Percentiles rank a stretch among this genome's conserved stretches.
These are phyloP conservation scores for Oncorhynchus mykiss DNA, from an alignment of 2,113 vertebrate species.

Conservation along the genomic window DNA sequence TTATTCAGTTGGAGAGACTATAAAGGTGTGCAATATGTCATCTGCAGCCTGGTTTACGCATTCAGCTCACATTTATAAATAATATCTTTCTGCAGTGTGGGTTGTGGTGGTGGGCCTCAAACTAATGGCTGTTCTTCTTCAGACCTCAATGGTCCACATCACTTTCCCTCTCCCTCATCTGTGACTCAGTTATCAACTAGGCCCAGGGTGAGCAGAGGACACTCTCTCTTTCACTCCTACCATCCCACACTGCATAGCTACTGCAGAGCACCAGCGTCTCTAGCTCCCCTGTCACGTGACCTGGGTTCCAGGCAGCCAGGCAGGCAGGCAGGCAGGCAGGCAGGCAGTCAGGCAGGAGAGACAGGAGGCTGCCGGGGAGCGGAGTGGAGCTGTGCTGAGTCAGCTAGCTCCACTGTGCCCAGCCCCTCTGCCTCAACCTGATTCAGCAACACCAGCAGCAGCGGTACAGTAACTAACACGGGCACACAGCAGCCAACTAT, in stretches of 20 bases:
- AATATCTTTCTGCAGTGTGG: neutral
- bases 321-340: neutral
- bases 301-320: conserved; percentile 48
- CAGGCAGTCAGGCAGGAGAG: neutral
- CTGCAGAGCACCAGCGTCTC: conserved; percentile 62
- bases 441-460: conserved; percentile 64
- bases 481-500: conserved; percentile 13
- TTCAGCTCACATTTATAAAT: neutral
- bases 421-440: conserved; percentile 58
- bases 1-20: neutral
- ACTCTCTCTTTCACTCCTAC: conserved; percentile 25
- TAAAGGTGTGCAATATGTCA: neutral
- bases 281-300: conserved; percentile 66
- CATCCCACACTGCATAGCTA: conserved; percentile 67
- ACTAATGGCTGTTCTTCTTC: neutral
- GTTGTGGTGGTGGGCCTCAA: neutral
- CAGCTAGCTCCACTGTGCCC: conserved; percentile 66
- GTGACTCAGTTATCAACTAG: conserved; percentile 60
- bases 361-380: conserved; percentile 65
- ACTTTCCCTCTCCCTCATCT: conserved; percentile 17
- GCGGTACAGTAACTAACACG: neutral
- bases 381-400: conserved; percentile 71
- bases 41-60: neutral
- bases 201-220: conserved; percentile 59
- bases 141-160: neutral